Conservation (phyloP, 2,113 vertebrate species). For the Thomomys bottae region DNA sequence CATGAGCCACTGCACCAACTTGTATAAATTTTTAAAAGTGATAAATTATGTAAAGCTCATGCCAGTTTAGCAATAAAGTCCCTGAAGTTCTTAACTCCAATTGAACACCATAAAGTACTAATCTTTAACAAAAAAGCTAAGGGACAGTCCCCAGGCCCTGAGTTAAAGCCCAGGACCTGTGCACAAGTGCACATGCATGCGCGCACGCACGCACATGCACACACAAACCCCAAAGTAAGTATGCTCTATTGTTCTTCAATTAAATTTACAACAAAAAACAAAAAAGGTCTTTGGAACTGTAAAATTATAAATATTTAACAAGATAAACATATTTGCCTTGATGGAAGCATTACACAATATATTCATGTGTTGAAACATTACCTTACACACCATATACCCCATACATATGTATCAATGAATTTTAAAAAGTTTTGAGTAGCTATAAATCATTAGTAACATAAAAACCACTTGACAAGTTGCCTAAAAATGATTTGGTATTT, state of each 20-base stretch:
- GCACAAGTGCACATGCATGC: no score
- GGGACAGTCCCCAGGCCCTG: no score
- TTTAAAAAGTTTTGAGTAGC: background rate
- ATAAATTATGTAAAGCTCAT: no score
- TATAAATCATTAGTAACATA: background rate
- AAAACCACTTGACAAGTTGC: background rate
- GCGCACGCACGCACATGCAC: background rate
- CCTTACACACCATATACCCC: background rate
- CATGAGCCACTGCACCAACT: no score
- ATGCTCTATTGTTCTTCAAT: background rate
- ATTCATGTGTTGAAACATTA: background rate
- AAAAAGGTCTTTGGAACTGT: background rate
- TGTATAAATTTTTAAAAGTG: no score
- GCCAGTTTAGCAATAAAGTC: no score
- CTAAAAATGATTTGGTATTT: conserved; percentile 2
- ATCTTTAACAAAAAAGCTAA: no score
- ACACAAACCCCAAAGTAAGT: conserved; percentile 7
- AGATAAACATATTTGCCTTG: background rate
- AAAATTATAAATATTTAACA: background rate
- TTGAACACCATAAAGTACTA: no score
- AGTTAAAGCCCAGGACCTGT: no score
- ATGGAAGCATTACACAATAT: background rate
- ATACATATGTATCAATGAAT: background rate
- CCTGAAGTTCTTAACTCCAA: no score
- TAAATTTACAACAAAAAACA: background rate